These are phyloP conservation scores for Falcaria lacertinaria DNA, from an alignment of 2,888 invertebrate species.

Conservation along the genomic window DNA sequence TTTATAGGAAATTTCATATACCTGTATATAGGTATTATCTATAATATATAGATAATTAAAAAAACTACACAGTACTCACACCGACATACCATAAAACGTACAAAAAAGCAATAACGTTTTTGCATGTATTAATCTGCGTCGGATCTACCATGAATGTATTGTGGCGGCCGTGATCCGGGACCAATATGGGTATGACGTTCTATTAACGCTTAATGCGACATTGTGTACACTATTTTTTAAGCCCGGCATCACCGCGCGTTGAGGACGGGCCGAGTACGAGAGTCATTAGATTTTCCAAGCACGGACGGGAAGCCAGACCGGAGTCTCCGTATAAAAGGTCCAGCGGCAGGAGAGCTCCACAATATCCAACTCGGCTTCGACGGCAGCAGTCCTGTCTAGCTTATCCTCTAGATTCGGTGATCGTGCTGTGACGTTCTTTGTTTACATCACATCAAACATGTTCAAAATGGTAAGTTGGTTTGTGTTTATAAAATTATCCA, in stretches of 20 bases:
- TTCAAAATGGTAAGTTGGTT: constrained; percentile 57
- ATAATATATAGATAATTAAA: not conserved
- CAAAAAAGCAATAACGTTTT: constrained; percentile 24
- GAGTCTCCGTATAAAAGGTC: constrained; percentile 49
- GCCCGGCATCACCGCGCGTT: constrained; percentile 45
- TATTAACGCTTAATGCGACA: constrained; percentile 70
- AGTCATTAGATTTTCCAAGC: constrained; percentile 65
- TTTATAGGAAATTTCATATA: too few species aligned
- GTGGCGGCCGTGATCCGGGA: constrained; percentile 49
- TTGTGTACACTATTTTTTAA: constrained; percentile 50
- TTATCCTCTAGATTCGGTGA: constrained; percentile 40
- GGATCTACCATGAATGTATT: constrained; percentile 27
- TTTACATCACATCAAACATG: constrained; percentile 36
- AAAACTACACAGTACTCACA: too few species aligned
- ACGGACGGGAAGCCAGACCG: constrained; percentile 49
- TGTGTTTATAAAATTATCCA: not conserved
- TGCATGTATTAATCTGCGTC: constrained; percentile 36
- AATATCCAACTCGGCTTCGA: constrained; percentile 27
- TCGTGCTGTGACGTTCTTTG: constrained; percentile 30
- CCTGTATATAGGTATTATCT: not conserved
- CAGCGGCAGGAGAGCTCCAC: constrained; percentile 18
- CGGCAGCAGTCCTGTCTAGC: constrained; percentile 58
- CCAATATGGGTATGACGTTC: constrained; percentile 64
- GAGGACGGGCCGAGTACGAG: constrained; percentile 36
- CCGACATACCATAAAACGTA: constrained; percentile 5